A percentile compares a stretch with the other conserved stretches of the same genome.
These are phyloP conservation scores for Eustalomyia histrio DNA, from an alignment of 2,888 invertebrate species.

Conservation along the genomic window DNA sequence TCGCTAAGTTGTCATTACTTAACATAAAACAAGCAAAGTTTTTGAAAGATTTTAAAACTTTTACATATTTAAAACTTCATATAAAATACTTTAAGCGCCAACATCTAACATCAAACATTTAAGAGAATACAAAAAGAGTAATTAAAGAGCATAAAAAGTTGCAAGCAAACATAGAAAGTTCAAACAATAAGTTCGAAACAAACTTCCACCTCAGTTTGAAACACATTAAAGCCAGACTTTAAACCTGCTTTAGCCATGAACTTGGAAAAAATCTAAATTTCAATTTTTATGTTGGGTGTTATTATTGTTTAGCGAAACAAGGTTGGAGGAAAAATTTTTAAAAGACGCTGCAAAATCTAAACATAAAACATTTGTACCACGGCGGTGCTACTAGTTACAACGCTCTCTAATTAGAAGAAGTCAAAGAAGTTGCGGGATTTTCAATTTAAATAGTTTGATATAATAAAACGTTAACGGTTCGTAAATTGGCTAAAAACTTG, in stretches of 20 bases:
- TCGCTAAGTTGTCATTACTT: too few relatives aligned
- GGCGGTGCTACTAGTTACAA: conserved; percentile 77
- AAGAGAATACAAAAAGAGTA: conserved; percentile 27
- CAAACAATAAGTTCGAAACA: conserved; percentile 34
- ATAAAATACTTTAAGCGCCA: not conserved
- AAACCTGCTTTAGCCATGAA: conserved; percentile 59
- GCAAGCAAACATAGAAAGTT: conserved; percentile 22
- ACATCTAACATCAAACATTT: not conserved
- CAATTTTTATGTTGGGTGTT: conserved; percentile 50
- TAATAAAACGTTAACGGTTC: conserved; percentile 61
- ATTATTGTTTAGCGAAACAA: conserved; percentile 23
- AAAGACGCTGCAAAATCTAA: conserved; percentile 79
- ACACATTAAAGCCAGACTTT: conserved; percentile 15
- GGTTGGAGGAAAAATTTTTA: conserved; percentile 77
- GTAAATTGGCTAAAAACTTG: conserved; percentile 62
- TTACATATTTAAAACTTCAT: too few relatives aligned
- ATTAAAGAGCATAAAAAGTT: conserved; percentile 53
- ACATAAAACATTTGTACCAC: conserved; percentile 79
- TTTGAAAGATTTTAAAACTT: too few relatives aligned
- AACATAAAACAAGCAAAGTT: too few relatives aligned
- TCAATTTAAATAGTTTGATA: conserved; percentile 29
- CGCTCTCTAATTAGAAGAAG: conserved; percentile 67
- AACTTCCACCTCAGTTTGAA: not conserved
- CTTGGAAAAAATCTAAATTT: conserved; percentile 62
- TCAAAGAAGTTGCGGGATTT: conserved; percentile 43